Percentiles rank a stretch among this genome's conserved stretches.
Evolutionary conservation across 2,113 vertebrate species (phyloP).

Genomic region (Trematocara marginatum): DNA sequence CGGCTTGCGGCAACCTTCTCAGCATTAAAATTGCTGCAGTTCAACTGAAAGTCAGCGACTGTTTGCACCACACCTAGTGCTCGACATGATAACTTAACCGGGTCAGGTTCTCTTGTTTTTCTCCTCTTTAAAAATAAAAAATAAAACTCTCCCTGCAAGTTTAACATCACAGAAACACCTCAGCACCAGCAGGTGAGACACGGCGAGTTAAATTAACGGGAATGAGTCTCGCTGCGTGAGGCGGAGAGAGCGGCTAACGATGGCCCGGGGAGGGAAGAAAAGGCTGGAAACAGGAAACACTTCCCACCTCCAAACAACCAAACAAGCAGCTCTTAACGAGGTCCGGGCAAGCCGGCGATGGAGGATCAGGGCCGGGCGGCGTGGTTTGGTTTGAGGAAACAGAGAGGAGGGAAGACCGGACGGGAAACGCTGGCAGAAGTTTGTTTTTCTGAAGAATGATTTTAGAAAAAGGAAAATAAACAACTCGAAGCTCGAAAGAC

Average conservation of each 20-base stretch:
- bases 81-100: conserved; percentile 3
- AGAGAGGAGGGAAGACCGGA: not conserved
- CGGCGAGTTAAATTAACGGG: not conserved
- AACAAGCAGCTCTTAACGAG: not conserved
- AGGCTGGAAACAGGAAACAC: not conserved
- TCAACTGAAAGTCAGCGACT: conserved; percentile 4
- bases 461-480: not conserved
- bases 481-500: not conserved
- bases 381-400: not conserved
- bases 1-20: not conserved
- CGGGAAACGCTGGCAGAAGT: not conserved
- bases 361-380: not conserved
- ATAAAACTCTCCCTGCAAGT: not conserved
- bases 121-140: not conserved
- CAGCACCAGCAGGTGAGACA: not conserved
- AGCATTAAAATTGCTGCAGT: conserved; percentile 1
- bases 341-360: not conserved
- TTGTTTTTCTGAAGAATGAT: not conserved
- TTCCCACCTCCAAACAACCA: not conserved
- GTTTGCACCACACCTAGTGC: not conserved
- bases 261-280: not conserved
- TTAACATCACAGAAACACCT: not conserved
- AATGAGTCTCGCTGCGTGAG: not conserved
- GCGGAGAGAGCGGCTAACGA: not conserved
- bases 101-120: not conserved